These are phyloP conservation scores for Trichogramma pretiosum DNA, from an alignment of 1,140 invertebrate genomes.

Conservation along the genomic window DNA sequence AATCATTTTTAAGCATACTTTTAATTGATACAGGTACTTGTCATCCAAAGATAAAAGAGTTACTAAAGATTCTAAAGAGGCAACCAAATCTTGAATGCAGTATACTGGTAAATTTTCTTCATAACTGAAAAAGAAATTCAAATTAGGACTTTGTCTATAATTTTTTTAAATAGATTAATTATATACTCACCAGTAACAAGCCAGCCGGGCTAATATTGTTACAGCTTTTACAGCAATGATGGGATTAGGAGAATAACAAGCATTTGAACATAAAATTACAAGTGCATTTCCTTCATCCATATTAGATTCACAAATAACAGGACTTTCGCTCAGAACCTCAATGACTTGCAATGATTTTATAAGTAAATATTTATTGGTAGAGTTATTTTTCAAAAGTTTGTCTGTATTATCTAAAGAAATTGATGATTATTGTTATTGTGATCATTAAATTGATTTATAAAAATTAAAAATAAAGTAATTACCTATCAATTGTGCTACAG, in stretches of 20 bases:
- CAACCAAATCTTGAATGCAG: conserved; percentile 53
- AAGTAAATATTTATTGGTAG: conserved; percentile 36
- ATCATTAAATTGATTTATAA: background rate
- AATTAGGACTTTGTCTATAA: background rate
- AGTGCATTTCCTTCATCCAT: conserved; percentile 39
- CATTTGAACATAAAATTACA: conserved; percentile 37
- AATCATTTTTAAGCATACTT: conserved; percentile 58
- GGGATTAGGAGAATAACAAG: conserved; percentile 54
- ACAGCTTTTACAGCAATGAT: conserved; percentile 60
- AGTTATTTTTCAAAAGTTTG: conserved; percentile 35
- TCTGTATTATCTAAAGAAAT: conserved; percentile 34
- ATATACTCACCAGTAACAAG: conserved; percentile 53
- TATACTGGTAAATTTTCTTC: conserved; percentile 55
- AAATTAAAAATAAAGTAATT: conserved; percentile 5
- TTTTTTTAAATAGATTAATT: background rate
- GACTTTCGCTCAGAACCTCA: conserved; percentile 41
- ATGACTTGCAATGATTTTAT: conserved; percentile 42
- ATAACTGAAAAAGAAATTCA: conserved; percentile 54
- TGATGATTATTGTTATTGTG: background rate
- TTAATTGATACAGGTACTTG: conserved; percentile 51
- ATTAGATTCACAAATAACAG: conserved; percentile 41
- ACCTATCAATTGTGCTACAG: conserved; percentile 56
- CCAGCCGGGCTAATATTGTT: conserved; percentile 56
- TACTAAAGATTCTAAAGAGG: conserved; percentile 61
- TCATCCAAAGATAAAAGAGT: conserved; percentile 51